These are phyloP conservation scores for Pluvialis apricaria DNA, from an alignment of 2,113 vertebrate genomes.

Conservation along the genomic window DNA sequence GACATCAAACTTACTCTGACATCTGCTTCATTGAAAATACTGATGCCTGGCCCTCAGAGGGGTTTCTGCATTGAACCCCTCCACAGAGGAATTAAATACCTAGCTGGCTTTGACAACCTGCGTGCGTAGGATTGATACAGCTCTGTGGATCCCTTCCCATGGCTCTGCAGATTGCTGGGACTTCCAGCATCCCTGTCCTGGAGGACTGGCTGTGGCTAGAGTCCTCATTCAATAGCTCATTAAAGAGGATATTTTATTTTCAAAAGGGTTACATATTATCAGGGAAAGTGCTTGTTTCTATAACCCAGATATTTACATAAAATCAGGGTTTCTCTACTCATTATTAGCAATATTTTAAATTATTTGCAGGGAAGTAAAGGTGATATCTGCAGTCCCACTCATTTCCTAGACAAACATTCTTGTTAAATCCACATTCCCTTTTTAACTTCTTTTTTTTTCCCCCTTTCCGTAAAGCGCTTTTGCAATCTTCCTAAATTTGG, in stretches of 20 bases:
- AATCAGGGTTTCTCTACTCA: background rate
- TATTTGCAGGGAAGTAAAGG: background rate
- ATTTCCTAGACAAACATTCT: conserved; percentile 38
- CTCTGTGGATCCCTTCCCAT: background rate
- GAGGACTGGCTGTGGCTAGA: background rate
- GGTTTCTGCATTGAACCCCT: background rate
- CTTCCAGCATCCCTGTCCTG: background rate
- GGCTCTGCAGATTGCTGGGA: background rate
- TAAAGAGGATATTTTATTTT: background rate
- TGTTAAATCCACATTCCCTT: background rate
- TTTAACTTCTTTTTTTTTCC: conserved; percentile 2
- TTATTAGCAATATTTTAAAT: background rate
- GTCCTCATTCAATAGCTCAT: background rate
- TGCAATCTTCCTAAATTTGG: conserved; percentile 30
- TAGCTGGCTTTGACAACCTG: background rate
- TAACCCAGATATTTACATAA: background rate
- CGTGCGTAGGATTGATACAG: fast-evolving
- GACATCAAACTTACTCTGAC: background rate
- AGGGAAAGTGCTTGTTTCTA: background rate
- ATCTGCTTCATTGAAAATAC: background rate
- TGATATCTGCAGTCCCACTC: background rate
- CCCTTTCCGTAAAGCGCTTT: background rate
- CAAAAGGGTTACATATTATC: background rate
- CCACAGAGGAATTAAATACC: fast-evolving
- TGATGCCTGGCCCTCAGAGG: background rate